These are phyloP conservation scores for Drosophila bipectinata DNA, from an alignment of 1,140 invertebrate species.

Conservation along the genomic window DNA sequence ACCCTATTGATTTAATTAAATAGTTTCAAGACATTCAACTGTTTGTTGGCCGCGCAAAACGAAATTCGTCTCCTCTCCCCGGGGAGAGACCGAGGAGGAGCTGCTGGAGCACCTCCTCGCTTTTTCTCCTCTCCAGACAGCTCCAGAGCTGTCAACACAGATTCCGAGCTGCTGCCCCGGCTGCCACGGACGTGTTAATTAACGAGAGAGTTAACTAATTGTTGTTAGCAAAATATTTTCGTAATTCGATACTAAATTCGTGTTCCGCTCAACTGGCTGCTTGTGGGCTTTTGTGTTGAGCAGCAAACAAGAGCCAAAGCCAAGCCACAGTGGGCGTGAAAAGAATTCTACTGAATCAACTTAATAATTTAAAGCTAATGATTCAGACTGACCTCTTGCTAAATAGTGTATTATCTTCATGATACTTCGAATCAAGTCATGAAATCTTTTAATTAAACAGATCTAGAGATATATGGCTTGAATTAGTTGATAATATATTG, in stretches of 20 bases:
- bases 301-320: slow-evolving; percentile 12
- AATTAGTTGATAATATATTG: too few species aligned
- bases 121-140: slow-evolving; percentile 1
- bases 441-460: too few species aligned
- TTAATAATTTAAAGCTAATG: too few species aligned
- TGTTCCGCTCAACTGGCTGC: slow-evolving; percentile 77
- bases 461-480: too few species aligned
- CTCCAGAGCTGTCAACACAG: slow-evolving; percentile 74
- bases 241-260: slow-evolving; percentile 84
- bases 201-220: slow-evolving; percentile 84
- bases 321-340: slow-evolving; percentile 37
- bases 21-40: slow-evolving; percentile 82
- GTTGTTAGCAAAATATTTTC: slow-evolving; percentile 84
- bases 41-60: slow-evolving; percentile 73
- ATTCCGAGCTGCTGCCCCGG: slow-evolving; percentile 67
- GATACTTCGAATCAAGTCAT: too few species aligned
- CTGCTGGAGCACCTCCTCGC: not conserved
- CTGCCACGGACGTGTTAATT: slow-evolving; percentile 83
- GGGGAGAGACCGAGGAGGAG: too few species aligned
- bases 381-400: not conserved
- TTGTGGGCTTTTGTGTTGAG: slow-evolving; percentile 76
- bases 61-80: slow-evolving; percentile 14
- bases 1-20: slow-evolving; percentile 84
- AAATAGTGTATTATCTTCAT: too few species aligned
- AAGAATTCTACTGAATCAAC: too few species aligned